Percentiles rank a stretch among this genome's conserved stretches.
Evolutionary conservation across 2,113 vertebrate species (phyloP).

Genomic region (Corvus cornix): DNA sequence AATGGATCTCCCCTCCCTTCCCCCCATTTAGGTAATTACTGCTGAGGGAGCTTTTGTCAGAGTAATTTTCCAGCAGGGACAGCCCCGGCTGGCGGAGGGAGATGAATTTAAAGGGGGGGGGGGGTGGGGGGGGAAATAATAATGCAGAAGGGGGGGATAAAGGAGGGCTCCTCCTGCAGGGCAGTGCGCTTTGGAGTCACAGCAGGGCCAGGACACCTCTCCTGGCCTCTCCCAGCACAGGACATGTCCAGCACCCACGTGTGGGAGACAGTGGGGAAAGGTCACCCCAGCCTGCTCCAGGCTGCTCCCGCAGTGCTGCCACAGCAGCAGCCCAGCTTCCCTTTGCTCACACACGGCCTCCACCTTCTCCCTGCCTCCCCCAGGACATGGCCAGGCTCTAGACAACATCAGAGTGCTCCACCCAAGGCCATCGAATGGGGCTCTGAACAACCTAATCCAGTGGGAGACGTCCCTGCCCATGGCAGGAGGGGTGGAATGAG

Average conservation of each 20-base stretch:
- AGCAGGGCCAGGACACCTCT: background rate
- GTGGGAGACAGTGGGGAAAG: background rate
- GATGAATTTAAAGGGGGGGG: conserved; percentile 59
- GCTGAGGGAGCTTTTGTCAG: conserved; percentile 91
- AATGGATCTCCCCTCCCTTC: conserved; percentile 84
- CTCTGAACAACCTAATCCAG: rapidly evolving
- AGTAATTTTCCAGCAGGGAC: conserved; percentile 85
- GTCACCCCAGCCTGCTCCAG: background rate
- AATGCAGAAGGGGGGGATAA: background rate
- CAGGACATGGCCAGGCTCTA: background rate
- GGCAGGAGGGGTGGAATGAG: background rate
- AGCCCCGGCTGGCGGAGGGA: conserved; percentile 68
- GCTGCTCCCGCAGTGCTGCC: background rate
- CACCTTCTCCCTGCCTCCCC: background rate
- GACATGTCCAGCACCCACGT: background rate
- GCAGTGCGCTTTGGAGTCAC: background rate
- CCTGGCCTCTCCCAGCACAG: background rate
- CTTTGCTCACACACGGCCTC: background rate
- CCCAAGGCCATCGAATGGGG: too few species aligned
- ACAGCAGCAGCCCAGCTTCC: background rate
- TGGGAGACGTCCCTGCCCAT: background rate
- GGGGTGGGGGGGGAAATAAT: background rate
- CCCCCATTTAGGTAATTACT: conserved; percentile 97
- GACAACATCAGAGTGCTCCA: background rate
- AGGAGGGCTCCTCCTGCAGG: background rate